A percentile compares a stretch with the other conserved stretches of the same genome.
These are phyloP conservation scores for Cladorhizidae sp. DNA, from an alignment of 37 sponge, comb jelly and placozoan genomes.

Conservation along the genomic window DNA sequence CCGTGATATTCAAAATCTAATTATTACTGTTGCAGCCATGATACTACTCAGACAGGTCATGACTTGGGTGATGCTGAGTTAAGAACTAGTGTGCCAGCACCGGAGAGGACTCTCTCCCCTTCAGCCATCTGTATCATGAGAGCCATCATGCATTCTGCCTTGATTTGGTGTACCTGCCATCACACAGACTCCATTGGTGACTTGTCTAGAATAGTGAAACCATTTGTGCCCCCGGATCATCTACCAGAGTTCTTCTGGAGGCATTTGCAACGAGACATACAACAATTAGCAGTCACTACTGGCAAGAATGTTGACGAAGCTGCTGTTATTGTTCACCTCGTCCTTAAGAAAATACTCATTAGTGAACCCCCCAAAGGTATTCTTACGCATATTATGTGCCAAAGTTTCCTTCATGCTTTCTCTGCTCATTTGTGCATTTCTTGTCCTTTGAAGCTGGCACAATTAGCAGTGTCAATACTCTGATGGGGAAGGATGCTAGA, in stretches of 20 bases:
- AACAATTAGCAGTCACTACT: conserved; percentile 13
- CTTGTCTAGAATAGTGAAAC: conserved; percentile 18
- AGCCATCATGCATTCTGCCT: conserved; percentile 55
- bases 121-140: conserved; percentile 53
- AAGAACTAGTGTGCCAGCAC: conserved; percentile 27
- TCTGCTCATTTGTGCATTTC: neutral
- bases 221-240: conserved; percentile 13
- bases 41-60: conserved; percentile 62
- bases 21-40: conserved; percentile 18
- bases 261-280: conserved; percentile 47
- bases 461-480: neutral
- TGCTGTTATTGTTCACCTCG: conserved; percentile 41
- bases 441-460: neutral
- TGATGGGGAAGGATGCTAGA: conserved; percentile 21
- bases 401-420: neutral
- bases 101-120: conserved; percentile 56
- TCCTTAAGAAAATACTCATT: conserved; percentile 33
- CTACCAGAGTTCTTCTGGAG: conserved; percentile 61
- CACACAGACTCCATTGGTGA: conserved; percentile 10
- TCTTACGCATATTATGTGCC: neutral
- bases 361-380: conserved; percentile 5
- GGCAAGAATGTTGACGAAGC: conserved; percentile 57
- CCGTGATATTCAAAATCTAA: neutral
- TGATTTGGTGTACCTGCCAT: conserved; percentile 51
- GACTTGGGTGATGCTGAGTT: conserved; percentile 39